phyloP scores from a whole-genome alignment of 2,888 invertebrate species.

The Germaria angustata region DNA sequence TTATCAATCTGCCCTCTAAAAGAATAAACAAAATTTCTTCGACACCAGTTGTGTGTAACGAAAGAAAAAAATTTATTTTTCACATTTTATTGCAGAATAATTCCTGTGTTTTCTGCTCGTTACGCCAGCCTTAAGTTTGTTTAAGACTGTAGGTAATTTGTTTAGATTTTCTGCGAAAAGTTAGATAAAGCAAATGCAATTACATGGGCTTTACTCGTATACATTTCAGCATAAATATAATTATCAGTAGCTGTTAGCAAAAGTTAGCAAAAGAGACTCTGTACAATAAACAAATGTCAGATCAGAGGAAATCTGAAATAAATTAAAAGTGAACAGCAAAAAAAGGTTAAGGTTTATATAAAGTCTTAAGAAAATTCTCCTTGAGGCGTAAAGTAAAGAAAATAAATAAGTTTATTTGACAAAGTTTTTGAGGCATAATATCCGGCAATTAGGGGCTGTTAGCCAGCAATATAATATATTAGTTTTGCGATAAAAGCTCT shows the following conservation, averaged over 20 bases:
- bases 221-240: not conserved
- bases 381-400: not conserved
- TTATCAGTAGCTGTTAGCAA: too few species aligned
- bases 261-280: not conserved
- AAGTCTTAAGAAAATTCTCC: not conserved
- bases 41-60: constrained; percentile 1
- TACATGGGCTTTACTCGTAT: not conserved
- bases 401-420: not conserved
- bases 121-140: constrained; percentile 8
- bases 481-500: too few species aligned
- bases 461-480: too few species aligned
- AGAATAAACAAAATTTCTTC: not conserved
- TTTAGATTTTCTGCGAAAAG: not conserved
- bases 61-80: not conserved
- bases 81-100: not conserved
- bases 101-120: constrained; percentile 1
- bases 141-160: not conserved
- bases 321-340: not conserved
- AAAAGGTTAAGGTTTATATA: not conserved
- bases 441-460: not conserved
- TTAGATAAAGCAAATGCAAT: constrained; percentile 27
- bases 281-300: not conserved
- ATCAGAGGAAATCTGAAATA: not conserved
- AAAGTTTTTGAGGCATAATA: not conserved
- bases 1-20: constrained; percentile 3